Evolutionary conservation across 2,888 invertebrate species (phyloP).

Genomic region (Hymenopus coronatus): DNA sequence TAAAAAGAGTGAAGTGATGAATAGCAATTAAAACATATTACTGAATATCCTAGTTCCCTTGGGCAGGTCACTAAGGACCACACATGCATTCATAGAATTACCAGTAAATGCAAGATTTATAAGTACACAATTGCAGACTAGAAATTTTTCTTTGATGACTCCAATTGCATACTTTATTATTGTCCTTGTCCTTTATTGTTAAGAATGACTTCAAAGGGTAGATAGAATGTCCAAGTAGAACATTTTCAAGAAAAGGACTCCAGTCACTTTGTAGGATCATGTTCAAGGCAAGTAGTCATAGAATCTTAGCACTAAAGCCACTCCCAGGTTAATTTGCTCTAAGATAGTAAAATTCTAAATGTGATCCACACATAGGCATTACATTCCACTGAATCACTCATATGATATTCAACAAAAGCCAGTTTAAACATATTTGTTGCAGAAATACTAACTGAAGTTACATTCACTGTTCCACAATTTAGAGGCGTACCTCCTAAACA

Average conservation of each 20-base stretch:
- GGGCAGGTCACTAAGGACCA: background rate
- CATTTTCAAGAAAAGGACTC: conserved; percentile 17
- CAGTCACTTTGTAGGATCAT: background rate
- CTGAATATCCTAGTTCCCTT: background rate
- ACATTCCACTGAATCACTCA: background rate
- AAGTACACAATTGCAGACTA: conserved; percentile 24
- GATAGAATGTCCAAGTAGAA: conserved; percentile 30
- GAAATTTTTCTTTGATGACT: conserved; percentile 31
- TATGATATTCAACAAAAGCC: background rate
- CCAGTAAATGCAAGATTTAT: background rate
- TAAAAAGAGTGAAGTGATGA: too few relatives aligned
- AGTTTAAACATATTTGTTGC: background rate
- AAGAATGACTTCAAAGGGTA: conserved; percentile 28
- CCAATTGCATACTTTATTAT: conserved; percentile 30
- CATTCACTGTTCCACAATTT: background rate
- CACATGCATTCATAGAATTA: background rate
- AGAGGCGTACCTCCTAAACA: background rate
- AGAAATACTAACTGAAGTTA: background rate
- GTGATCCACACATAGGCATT: conserved; percentile 1
- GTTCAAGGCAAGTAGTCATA: background rate
- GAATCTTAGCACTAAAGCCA: background rate
- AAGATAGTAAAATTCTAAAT: background rate
- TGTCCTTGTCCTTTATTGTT: conserved; percentile 30
- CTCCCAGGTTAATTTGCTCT: conserved; percentile 1
- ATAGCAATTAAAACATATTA: too few relatives aligned